Base-by-base conservation (phyloP, 2,113 vertebrate genomes). In the Callipepla squamata region DNA sequence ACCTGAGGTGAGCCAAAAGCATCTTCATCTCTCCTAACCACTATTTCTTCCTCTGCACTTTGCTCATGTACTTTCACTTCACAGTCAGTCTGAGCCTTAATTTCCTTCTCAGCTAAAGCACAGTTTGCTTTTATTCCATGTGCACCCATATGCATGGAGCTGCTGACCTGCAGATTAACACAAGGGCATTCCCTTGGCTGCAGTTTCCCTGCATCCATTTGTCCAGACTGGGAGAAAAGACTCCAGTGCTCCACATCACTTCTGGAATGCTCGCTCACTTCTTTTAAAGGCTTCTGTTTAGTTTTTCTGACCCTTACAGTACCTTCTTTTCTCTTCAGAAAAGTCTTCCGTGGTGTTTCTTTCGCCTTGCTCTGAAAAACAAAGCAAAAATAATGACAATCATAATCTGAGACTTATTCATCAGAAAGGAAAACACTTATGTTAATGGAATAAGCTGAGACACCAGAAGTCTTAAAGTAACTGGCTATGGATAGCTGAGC, bases 251-350 rank as follows among this genome's bases (percentile, higher is more conserved):
- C 51, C 44, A 95, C 92, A 65, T 23, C 90, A 82, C 67, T 79
- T 88, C 79, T 72, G 30, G 59, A 77, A 78, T 53, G 48, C 88
- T 90, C 75, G 36, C 9, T 48, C 36, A 87, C 68, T 47, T 91
- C 79, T 87, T 74, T 95, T 36, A 73, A 70, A 65, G 87, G 32
- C 22, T 51, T 75, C 34, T 77, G 59, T 75, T 85, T 95, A 21
- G 36, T 93, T 91, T 95, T 97, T 83, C 95, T 93, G 47, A 93
- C 73, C 67, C 92, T 95, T 78, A 45, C 51, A 38, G 67, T 86
- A 26, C 80, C 74, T 26, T 97, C 85, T 26, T 79, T 86, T 85
- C 55, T 19, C 91, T 90, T 95, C 53, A 97, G 92, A 67, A 97
- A 97, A 90, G 78, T 48, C 23, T 82, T 95, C 36, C 0, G 63